A percentile compares a stretch with the other conserved stretches of the same genome.
Conservation (phyloP, 2,113 vertebrate species). For the Melanocharis versteri region DNA sequence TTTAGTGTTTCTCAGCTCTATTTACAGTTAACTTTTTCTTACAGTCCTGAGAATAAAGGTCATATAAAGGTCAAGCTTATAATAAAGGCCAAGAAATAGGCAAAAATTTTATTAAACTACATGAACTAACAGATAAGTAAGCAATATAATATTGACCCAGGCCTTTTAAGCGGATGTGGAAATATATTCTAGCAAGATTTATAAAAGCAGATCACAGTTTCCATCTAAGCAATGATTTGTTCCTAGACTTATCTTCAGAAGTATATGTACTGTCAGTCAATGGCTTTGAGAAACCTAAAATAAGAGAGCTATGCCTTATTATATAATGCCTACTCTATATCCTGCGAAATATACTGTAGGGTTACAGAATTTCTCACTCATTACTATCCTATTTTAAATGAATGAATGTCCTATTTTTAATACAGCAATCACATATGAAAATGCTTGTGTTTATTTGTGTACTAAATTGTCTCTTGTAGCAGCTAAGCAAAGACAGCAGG, state of each 20-base stretch:
- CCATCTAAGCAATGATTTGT: neutral
- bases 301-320: neutral
- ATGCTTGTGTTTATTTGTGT: neutral
- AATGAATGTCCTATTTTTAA: neutral
- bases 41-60: neutral
- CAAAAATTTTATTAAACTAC: neutral
- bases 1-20: neutral
- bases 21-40: neutral
- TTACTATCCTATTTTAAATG: neutral
- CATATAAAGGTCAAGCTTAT: neutral
- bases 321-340: neutral
- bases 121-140: neutral
- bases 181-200: neutral
- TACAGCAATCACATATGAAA: neutral
- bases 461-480: neutral
- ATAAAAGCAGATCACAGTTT: conserved; percentile 16
- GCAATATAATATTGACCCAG: neutral
- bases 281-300: conserved; percentile 3
- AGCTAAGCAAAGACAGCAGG: neutral
- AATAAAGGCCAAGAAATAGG: neutral
- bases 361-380: neutral
- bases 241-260: conserved; percentile 1
- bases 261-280: conserved; percentile 13
- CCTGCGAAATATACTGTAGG: neutral
- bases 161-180: neutral